These are phyloP conservation scores for Rallus limicola DNA, from an alignment of 2,113 vertebrate species.

Conservation along the genomic window DNA sequence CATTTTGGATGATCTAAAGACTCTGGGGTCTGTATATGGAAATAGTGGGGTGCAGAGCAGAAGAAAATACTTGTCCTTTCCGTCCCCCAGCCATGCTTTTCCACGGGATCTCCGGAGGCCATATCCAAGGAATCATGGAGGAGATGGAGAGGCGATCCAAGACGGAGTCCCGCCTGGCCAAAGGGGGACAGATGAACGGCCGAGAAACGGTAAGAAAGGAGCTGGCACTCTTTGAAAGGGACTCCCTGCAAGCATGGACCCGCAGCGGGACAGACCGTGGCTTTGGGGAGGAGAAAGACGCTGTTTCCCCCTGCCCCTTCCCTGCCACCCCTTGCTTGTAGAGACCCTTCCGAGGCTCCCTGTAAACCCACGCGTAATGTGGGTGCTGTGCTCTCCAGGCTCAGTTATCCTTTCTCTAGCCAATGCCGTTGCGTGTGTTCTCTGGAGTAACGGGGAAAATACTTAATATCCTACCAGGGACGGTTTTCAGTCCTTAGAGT, in stretches of 20 bases:
- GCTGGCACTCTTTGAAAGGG: background rate
- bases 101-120: slow-evolving; percentile 99
- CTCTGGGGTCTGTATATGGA: slow-evolving; percentile 93
- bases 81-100: slow-evolving; percentile 99
- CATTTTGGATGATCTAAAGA: slow-evolving; percentile 86
- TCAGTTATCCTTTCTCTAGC: background rate
- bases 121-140: slow-evolving; percentile 99
- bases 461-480: background rate
- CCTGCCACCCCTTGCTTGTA: background rate
- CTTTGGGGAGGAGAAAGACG: background rate
- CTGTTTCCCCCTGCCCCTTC: background rate
- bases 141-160: slow-evolving; percentile 99
- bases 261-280: background rate
- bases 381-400: background rate
- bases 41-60: slow-evolving; percentile 97
- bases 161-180: slow-evolving; percentile 91
- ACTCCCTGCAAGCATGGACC: background rate
- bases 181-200: slow-evolving; percentile 95
- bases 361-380: background rate
- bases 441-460: background rate
- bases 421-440: background rate
- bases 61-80: slow-evolving; percentile 96
- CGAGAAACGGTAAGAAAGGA: slow-evolving; percentile 91
- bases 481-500: background rate
- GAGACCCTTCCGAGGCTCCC: background rate